Evolutionary conservation across 1,140 invertebrate species (phyloP).

Genomic region (Sitobion miscanthi): DNA sequence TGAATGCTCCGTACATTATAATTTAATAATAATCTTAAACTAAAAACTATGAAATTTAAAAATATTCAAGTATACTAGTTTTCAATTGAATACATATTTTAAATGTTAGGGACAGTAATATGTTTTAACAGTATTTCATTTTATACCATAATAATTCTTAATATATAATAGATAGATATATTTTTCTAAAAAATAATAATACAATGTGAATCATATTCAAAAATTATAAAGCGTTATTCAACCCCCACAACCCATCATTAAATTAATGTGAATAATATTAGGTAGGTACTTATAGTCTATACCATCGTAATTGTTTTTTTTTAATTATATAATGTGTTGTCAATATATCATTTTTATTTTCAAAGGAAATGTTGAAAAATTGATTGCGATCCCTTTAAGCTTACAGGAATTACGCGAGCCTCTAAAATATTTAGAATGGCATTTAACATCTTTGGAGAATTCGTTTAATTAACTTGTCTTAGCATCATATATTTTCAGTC

Average conservation of each 20-base stretch:
- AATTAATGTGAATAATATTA: background rate
- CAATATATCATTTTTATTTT: background rate
- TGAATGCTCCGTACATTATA: background rate
- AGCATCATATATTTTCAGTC: background rate
- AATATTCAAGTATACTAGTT: too few relatives aligned
- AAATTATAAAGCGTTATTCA: background rate
- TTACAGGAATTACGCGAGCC: background rate
- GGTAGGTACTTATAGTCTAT: background rate
- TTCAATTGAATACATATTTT: too few relatives aligned
- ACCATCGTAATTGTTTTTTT: background rate
- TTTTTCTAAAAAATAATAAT: background rate
- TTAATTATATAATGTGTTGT: background rate
- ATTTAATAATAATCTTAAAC: too few relatives aligned
- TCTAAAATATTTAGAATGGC: conserved; percentile 3
- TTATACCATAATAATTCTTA: background rate
- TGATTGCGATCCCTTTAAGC: background rate
- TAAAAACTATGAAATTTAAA: too few relatives aligned
- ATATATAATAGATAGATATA: background rate
- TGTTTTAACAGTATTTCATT: background rate
- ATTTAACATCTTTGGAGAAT: background rate
- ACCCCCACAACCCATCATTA: background rate
- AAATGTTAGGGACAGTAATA: too few relatives aligned
- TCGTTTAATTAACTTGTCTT: conserved; percentile 16
- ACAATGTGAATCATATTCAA: background rate
- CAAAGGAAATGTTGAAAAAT: background rate